Evolutionary conservation across 2,113 vertebrate genomes (phyloP), one percentile per base, ranked within the genome.

Genomic region (Puntigrus tetrazona): DNA sequence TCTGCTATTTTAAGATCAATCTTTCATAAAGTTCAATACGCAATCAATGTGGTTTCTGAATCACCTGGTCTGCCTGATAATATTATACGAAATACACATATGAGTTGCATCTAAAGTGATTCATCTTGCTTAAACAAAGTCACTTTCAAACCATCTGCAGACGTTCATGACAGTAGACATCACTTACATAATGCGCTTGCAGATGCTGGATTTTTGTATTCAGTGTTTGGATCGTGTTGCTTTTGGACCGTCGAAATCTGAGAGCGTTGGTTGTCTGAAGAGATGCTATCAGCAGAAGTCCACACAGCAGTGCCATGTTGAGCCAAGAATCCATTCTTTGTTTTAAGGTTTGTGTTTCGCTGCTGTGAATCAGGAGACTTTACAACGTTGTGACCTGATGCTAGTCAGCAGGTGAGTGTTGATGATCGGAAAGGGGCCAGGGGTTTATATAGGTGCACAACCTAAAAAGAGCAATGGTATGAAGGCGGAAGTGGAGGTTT

Each of bases 351-450:
- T 55, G 61, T 36, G n/a, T 14, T 65, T 67, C 20, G 31, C 59
- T 43, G 10, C 41, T 10, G 22, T 65, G 10, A n/a, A 36, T 1
- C 22, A 52, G n/a, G 8, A 2, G n/a, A 27, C 10, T 57, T 36
- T n/a, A 27, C 18, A 3, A 79, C 11, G 36, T 63, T 63, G 59
- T 34, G 78, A 80, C 8, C 63, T 55, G 79, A 70, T 69, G 20
- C 25, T 69, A 52, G 77, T 81, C 76, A 78, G 87, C 84, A 82
- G 76, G 84, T 82, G 63, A 88, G 31, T 88, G 87, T 81, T 81
- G 77, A 31, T 61, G 36, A 67, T 5, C 18, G 73, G 59, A 87
- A 77, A 83, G 83, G 82, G 88, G 78, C 45, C 57, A 36, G 83
- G 87, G 85, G 70, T 81, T 87, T 85, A 88, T 88, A 86, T 84